Evolutionary conservation across 2,888 invertebrate species (phyloP).

Genomic region (Tanypteryx hageni): DNA sequence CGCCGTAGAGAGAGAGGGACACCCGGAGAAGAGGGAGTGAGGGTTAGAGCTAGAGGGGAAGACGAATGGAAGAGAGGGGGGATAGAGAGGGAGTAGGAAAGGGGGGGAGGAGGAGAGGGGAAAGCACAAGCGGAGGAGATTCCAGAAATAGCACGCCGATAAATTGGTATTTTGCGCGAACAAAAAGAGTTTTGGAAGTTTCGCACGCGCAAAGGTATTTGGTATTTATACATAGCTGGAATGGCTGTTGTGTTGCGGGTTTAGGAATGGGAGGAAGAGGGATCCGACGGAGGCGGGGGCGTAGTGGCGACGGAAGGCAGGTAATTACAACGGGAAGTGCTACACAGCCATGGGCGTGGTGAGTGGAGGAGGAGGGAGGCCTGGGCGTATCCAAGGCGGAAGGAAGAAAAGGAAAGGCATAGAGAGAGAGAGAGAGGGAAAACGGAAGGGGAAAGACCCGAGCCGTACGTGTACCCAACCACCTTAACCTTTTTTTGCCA

Average conservation of each 20-base stretch:
- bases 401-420: too few species aligned
- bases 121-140: not conserved
- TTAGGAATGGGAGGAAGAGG: not conserved
- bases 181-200: not conserved
- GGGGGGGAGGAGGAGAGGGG: not conserved
- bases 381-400: too few species aligned
- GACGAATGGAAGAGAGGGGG: not conserved
- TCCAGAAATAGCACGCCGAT: constrained; percentile 39
- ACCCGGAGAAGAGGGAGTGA: not conserved
- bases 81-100: not conserved
- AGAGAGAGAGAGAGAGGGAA: too few species aligned
- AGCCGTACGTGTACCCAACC: too few species aligned
- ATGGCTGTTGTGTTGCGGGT: too few species aligned
- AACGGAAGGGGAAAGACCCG: too few species aligned
- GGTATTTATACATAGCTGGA: too few species aligned
- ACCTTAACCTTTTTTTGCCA: too few species aligned
- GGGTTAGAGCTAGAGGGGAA: not conserved
- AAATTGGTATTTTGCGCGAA: constrained; percentile 39
- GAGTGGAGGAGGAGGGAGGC: not conserved
- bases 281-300: not conserved
- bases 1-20: not conserved
- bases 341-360: not conserved
- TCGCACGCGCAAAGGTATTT: too few species aligned
- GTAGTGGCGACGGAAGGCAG: too few species aligned
- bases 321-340: too few species aligned